Percentiles rank a stretch among this genome's conserved stretches.
These are phyloP conservation scores for Ctena decussata DNA, from an alignment of 2,888 invertebrate species.

Conservation along the genomic window DNA sequence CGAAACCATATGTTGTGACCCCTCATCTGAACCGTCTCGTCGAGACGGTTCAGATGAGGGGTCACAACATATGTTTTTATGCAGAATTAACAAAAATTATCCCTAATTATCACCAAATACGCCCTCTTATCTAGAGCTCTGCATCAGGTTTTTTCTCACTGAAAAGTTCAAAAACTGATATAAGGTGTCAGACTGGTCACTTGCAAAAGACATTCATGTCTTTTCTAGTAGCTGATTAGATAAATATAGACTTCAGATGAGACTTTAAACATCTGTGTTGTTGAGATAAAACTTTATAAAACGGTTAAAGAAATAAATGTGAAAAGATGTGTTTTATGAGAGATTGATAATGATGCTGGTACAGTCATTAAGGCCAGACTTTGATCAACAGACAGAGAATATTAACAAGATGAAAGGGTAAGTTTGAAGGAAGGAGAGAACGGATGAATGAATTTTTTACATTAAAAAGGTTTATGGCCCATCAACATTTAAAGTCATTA, in stretches of 20 bases:
- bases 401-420: not conserved
- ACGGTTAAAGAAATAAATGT: not conserved
- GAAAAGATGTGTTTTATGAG: not conserved
- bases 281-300: not conserved
- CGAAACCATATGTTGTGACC: too few relatives aligned
- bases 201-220: not conserved
- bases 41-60: too few relatives aligned
- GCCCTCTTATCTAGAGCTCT: too few relatives aligned
- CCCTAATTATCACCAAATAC: too few relatives aligned
- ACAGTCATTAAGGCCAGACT: not conserved
- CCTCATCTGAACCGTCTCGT: too few relatives aligned
- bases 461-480: not conserved
- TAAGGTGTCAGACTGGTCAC: not conserved
- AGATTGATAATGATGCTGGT: not conserved
- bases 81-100: too few relatives aligned
- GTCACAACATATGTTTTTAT: too few relatives aligned
- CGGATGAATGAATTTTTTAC: too few relatives aligned
- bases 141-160: slow-evolving; percentile 1
- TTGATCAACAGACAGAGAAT: not conserved
- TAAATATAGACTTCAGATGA: not conserved
- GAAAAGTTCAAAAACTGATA: not conserved
- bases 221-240: not conserved
- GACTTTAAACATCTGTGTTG: not conserved
- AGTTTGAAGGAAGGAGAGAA: not conserved
- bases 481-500: too few relatives aligned